Percentiles rank a stretch among this genome's conserved stretches.
Evolutionary conservation across 2,113 vertebrate genomes (phyloP).

Genomic region (Camelus dromedarius): DNA sequence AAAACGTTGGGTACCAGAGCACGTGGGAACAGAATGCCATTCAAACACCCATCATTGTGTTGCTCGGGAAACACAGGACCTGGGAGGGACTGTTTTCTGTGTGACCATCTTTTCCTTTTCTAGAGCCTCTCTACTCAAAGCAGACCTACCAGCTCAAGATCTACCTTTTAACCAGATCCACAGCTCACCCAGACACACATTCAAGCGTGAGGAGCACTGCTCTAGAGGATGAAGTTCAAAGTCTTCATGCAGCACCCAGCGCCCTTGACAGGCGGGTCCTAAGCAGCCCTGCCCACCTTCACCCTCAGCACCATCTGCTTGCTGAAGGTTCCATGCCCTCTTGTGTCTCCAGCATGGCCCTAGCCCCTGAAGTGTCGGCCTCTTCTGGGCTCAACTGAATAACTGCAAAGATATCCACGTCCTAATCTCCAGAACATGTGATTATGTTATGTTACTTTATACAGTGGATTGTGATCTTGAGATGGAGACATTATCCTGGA

Average conservation of each 20-base stretch:
- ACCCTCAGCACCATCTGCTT: background rate
- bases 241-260: background rate
- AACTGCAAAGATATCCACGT: accelerated
- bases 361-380: accelerated
- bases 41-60: accelerated
- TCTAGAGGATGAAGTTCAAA: background rate
- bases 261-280: background rate
- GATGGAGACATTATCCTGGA: background rate
- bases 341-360: background rate
- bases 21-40: no score
- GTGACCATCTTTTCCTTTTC: background rate
- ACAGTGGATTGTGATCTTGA: background rate
- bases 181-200: accelerated
- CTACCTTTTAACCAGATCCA: background rate
- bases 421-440: background rate
- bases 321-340: background rate
- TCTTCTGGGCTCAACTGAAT: background rate
- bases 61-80: background rate
- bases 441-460: accelerated
- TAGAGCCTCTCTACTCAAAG: background rate
- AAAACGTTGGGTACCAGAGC: background rate
- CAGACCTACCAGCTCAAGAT: background rate
- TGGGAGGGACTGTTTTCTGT: background rate
- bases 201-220: accelerated
- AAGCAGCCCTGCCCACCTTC: background rate